These are phyloP conservation scores for Cyclura pinguis DNA, from an alignment of 2,797 vertebrate genomes.

Conservation along the genomic window DNA sequence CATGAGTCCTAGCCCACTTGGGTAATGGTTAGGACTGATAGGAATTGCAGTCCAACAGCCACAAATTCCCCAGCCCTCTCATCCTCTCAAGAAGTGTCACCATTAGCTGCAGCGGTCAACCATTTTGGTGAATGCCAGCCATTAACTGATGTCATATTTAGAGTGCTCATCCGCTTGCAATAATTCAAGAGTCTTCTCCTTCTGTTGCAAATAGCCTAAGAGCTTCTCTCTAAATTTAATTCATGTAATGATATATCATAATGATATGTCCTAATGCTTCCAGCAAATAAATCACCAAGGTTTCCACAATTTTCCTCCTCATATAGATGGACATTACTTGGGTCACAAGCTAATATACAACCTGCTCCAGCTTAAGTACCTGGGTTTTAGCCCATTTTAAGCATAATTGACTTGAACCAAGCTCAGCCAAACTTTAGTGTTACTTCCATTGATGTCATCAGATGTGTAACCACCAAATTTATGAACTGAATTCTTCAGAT, in stretches of 20 bases:
- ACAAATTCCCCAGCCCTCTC: background rate
- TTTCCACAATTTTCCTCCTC: background rate
- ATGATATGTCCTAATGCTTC: background rate
- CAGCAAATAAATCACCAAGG: constrained; percentile 5
- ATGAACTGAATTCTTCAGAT: background rate
- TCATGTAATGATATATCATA: background rate
- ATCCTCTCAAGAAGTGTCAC: background rate
- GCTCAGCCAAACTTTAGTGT: background rate
- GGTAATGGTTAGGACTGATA: background rate
- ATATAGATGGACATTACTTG: background rate
- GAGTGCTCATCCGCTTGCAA: background rate
- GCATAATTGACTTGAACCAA: background rate
- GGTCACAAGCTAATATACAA: background rate
- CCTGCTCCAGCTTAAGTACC: background rate
- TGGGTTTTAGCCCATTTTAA: background rate
- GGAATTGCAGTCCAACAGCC: background rate
- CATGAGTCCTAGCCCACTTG: background rate
- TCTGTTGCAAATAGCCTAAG: constrained; percentile 5
- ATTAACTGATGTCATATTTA: background rate
- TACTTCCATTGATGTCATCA: background rate
- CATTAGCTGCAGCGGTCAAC: constrained; percentile 2
- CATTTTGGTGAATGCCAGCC: constrained; percentile 9
- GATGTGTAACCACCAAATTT: background rate
- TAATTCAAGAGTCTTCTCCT: background rate
- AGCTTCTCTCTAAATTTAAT: background rate